Evolutionary conservation across 1,140 invertebrate genomes (phyloP).

Genomic region (Drosophila lacertosa): DNA sequence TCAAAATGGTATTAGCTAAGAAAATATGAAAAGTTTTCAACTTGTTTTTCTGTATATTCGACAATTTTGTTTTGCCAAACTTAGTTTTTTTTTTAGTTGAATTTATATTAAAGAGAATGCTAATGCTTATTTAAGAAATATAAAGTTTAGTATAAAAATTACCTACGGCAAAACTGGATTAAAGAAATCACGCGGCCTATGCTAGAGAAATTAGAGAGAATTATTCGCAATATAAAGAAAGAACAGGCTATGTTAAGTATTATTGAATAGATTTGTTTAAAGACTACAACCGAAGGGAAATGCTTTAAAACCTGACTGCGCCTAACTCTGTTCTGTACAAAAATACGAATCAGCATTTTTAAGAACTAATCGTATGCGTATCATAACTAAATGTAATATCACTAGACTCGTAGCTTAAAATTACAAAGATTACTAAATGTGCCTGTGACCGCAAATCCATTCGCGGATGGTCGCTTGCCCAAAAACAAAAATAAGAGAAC

Average conservation of each 20-base stretch:
- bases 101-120: conserved; percentile 5
- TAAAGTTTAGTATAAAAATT: conserved; percentile 3
- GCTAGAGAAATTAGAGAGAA: conserved; percentile 1
- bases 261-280: conserved; percentile 16
- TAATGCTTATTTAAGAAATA: conserved; percentile 21
- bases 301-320: conserved; percentile 21
- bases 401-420: conserved; percentile 80
- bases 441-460: conserved; percentile 10
- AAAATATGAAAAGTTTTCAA: conserved; percentile 9
- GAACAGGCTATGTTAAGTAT: not conserved
- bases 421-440: conserved; percentile 70
- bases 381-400: conserved; percentile 82
- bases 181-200: conserved; percentile 35
- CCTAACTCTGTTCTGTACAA: conserved; percentile 45
- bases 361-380: conserved; percentile 58
- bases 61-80: conserved; percentile 10
- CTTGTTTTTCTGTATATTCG: conserved; percentile 7
- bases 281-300: conserved; percentile 38
- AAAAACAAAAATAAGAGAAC: conserved; percentile 10
- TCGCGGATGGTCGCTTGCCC: conserved; percentile 22
- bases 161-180: conserved; percentile 46
- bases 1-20: conserved; percentile 32
- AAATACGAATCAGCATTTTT: conserved; percentile 64
- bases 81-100: conserved; percentile 22
- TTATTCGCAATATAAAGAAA: conserved; percentile 10